Conservation (phyloP, 2,113 vertebrate species). For the Phaethon lepturus region DNA sequence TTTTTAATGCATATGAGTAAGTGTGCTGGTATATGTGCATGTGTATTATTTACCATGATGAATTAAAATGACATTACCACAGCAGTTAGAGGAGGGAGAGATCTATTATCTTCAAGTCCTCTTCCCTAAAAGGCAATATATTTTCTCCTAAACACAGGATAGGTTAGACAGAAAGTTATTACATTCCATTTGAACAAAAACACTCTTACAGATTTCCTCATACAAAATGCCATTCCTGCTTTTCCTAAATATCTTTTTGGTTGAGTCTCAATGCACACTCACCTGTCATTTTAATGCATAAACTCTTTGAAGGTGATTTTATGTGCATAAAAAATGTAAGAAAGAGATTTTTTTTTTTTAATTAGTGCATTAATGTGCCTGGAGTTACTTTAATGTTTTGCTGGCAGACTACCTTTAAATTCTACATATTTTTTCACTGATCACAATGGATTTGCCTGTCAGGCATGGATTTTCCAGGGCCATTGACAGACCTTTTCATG, state of each 20-base stretch:
- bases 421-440: not conserved
- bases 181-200: not conserved
- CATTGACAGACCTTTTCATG: not conserved
- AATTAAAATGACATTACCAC: not conserved
- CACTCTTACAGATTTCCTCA: not conserved
- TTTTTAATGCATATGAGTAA: not conserved
- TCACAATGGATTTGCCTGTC: not conserved
- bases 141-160: not conserved
- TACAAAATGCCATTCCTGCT: not conserved
- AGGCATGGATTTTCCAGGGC: not conserved
- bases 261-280: not conserved
- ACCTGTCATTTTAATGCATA: not conserved
- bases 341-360: not conserved
- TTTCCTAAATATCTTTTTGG: not conserved
- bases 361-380: not conserved
- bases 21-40: not conserved
- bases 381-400: not conserved
- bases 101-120: not conserved
- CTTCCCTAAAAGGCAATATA: not conserved
- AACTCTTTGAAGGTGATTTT: not conserved
- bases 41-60: not conserved
- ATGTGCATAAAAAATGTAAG: not conserved
- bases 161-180: not conserved
- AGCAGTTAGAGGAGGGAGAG: not conserved
- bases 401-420: not conserved